Evolutionary conservation across 2,888 invertebrate genomes (phyloP), one percentile per base, ranked within the genome.

Genomic region (Cheilosia vernalis): DNA sequence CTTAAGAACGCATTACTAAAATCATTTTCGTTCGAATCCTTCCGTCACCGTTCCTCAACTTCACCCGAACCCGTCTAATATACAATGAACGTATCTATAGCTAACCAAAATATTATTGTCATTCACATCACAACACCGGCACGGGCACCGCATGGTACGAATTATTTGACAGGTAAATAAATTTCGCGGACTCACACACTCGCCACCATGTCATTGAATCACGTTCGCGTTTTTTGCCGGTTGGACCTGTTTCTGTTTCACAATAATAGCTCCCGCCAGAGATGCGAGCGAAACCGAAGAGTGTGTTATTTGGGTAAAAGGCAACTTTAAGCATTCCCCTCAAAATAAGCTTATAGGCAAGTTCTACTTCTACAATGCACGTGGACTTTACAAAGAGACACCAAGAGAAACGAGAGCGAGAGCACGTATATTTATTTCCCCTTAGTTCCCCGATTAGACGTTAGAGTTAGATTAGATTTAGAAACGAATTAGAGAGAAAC

Each of bases 101-200:
- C n/a, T 51, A 37, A 40, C 15, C 37, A 56, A 69, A 74, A 53
- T 51, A 51, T 53, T 13, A 5, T 79, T 64, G 58, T 64, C 72
- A 79, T 73, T 80, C 84, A 58, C 15, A 81, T 61, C 76, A 76
- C 76, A 69, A 67, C 67, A 76, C 80, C 81, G 85, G 85, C 72
- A 81, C 80, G 76, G 85, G 85, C 76, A 85, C 85, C 81, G 76
- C 80, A 85, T 85, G 85, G 85, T 85, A 85, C 85, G 70, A 72
- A 70, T 76, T 70, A 40, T 55, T 66, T 79, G 79, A 79, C 73
- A 69, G 69, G 56, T 74, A 74, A 74, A 79, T 55, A 70, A 49
- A 64, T 74, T 58, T 58, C 64, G n/a, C 30, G 40, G 44, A 53
- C 30, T 69, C 27, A n/a, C 55, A 13, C 24, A 17, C 15, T 53